phyloP scores from a whole-genome alignment of 1,140 invertebrate species.

The Cyrtorhinus lividipennis region DNA sequence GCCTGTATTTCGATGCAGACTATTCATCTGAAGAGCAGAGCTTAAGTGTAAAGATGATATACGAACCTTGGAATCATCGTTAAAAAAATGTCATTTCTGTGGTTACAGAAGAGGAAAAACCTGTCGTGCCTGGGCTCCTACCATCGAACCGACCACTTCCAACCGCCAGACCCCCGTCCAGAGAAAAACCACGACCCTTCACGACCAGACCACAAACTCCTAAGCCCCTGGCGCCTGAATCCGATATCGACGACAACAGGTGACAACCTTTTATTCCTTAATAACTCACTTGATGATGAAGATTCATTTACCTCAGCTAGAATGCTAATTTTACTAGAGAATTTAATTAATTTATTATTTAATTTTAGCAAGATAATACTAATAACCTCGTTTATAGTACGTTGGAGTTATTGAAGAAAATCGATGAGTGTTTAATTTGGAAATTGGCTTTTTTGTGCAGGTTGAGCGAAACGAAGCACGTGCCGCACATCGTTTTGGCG shows the following conservation, averaged over 20 bases:
- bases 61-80: background rate
- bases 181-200: slow-evolving; percentile 27
- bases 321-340: too few relatives aligned
- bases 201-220: slow-evolving; percentile 19
- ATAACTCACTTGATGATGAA: too few relatives aligned
- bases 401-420: too few relatives aligned
- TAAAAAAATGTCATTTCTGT: slow-evolving; percentile 14
- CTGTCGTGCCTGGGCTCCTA: slow-evolving; percentile 29
- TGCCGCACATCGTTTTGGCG: slow-evolving; percentile 38
- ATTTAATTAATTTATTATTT: too few relatives aligned
- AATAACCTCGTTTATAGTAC: too few relatives aligned
- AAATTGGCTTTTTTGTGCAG: slow-evolving; percentile 2
- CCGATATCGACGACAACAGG: slow-evolving; percentile 24
- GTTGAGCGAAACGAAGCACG: slow-evolving; percentile 17
- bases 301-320: too few relatives aligned
- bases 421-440: too few relatives aligned
- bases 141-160: slow-evolving; percentile 27
- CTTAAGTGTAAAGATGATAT: background rate
- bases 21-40: background rate
- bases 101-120: slow-evolving; percentile 25
- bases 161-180: slow-evolving; percentile 28
- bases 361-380: too few relatives aligned
- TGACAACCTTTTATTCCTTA: background rate
- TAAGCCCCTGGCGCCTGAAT: slow-evolving; percentile 7
- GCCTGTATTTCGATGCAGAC: background rate